These are phyloP conservation scores for Aphidoletes aphidimyza DNA, from an alignment of 2,888 invertebrate species.

Conservation along the genomic window DNA sequence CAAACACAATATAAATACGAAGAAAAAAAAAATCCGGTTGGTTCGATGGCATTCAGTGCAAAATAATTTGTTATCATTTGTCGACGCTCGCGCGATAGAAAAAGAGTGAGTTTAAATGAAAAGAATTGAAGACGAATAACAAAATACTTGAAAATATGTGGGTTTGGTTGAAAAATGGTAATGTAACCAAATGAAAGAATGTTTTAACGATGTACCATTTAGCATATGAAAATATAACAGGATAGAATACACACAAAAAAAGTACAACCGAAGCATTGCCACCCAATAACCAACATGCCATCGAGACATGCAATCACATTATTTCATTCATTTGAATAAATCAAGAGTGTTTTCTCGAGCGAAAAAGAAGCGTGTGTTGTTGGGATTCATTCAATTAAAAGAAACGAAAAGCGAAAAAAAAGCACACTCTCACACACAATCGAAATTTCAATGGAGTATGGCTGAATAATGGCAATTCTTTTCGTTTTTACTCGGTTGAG, in stretches of 20 bases:
- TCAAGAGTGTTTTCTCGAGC: background rate
- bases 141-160: background rate
- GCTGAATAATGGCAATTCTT: background rate
- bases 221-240: background rate
- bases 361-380: background rate
- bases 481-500: no score
- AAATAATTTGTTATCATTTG: background rate
- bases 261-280: background rate
- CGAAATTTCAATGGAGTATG: no score
- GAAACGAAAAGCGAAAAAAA: background rate
- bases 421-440: background rate
- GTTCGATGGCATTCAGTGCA: background rate
- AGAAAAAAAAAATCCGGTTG: no score
- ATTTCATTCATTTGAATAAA: slow-evolving; percentile 31
- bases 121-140: no score
- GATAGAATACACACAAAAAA: background rate
- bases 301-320: background rate
- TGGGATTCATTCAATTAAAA: background rate
- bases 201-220: background rate
- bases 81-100: no score
- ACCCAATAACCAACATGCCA: background rate
- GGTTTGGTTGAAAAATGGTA: background rate
- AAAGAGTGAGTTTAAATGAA: no score
- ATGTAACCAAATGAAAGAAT: background rate
- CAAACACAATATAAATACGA: background rate